Conservation (phyloP, 35 echinoderm and acorn worm species). For the Diadema setosum region DNA sequence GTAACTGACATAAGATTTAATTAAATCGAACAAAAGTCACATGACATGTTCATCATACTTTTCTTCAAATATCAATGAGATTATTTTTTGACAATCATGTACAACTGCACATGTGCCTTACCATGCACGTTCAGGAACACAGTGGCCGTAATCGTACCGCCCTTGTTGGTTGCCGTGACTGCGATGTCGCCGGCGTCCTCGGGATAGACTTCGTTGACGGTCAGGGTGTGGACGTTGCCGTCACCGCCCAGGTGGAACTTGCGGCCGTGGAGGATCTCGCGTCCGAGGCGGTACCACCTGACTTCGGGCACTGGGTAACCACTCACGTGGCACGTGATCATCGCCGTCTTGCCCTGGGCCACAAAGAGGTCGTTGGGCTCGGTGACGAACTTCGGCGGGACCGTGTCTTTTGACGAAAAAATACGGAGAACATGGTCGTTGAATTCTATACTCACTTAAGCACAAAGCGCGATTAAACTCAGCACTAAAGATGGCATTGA, state of each 20-base stretch:
- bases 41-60: too few species aligned
- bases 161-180: conserved; percentile 77
- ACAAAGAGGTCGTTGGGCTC: conserved; percentile 49
- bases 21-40: too few species aligned
- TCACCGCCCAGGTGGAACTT: conserved; percentile 71
- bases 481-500: too few species aligned
- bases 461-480: too few species aligned
- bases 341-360: conserved; percentile 51
- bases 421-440: background rate
- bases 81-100: too few species aligned
- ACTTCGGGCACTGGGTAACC: conserved; percentile 83
- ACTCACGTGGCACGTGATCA: conserved; percentile 73
- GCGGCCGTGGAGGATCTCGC: conserved; percentile 61
- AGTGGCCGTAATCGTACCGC: conserved; percentile 59
- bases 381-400: conserved; percentile 60
- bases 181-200: conserved; percentile 85
- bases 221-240: conserved; percentile 72
- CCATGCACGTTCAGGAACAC: conserved; percentile 57
- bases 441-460: too few species aligned
- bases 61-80: too few species aligned
- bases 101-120: too few species aligned
- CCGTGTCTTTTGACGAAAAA: conserved; percentile 27
- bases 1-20: too few species aligned
- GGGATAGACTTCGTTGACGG: conserved; percentile 81
- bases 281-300: conserved; percentile 85